phyloP scores from a whole-genome alignment of 2,113 vertebrate genomes.

The Corythoichthys haematopterus region DNA sequence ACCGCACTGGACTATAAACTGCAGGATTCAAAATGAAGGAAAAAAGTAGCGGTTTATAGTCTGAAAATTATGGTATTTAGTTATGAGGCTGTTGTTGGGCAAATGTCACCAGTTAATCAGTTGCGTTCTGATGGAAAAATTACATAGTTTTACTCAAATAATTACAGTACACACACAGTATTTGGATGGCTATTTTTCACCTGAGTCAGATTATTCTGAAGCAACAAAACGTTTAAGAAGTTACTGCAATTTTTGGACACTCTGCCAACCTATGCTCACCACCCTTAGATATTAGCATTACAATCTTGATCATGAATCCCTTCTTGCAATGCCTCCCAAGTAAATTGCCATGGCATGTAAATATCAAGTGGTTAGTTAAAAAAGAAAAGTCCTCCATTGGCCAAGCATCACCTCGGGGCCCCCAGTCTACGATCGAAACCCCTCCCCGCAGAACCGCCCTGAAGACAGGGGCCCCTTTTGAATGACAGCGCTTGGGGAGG shows the following conservation, averaged over 20 bases:
- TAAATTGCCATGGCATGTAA: slow-evolving; percentile 58
- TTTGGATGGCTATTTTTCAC: background rate
- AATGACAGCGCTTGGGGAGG: slow-evolving; percentile 69
- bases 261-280: background rate
- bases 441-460: slow-evolving; percentile 62
- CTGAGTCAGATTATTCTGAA: background rate
- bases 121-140: background rate
- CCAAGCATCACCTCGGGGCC: slow-evolving; percentile 44
- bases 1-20: too few species aligned
- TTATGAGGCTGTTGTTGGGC: background rate
- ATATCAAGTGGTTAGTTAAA: slow-evolving; percentile 45
- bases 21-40: too few species aligned
- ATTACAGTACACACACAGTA: too few species aligned
- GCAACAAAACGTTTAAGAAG: background rate
- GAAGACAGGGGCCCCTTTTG: slow-evolving; percentile 65
- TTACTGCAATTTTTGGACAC: background rate
- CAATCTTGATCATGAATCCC: slow-evolving; percentile 17
- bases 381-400: slow-evolving; percentile 62
- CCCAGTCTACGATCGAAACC: slow-evolving; percentile 45
- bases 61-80: too few species aligned
- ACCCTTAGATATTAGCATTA: slow-evolving; percentile 18
- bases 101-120: background rate
- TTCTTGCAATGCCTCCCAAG: slow-evolving; percentile 29
- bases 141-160: background rate
- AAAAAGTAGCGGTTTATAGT: too few species aligned